Conservation (phyloP, 37 sponge, comb jelly and placozoan species). For the Diacarnus erythraeanus region DNA sequence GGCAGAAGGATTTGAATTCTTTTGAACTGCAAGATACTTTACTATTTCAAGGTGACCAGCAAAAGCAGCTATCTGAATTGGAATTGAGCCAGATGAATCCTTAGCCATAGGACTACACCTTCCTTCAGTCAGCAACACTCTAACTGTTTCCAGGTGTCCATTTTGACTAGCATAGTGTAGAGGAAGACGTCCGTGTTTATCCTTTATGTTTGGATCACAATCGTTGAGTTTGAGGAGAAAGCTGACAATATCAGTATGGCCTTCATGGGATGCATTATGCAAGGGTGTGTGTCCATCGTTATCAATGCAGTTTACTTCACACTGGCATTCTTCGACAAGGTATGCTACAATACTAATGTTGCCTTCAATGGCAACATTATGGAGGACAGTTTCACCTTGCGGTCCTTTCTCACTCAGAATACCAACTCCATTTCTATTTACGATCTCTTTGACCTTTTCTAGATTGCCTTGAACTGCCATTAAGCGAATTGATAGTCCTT, state of each 20-base stretch:
- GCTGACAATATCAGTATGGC: conserved; percentile 53
- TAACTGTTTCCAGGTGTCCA: conserved; percentile 63
- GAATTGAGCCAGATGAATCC: conserved; percentile 62
- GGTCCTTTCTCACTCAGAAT: conserved; percentile 35
- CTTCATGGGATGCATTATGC: conserved; percentile 70
- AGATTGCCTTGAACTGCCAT: conserved; percentile 48
- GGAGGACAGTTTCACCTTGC: conserved; percentile 46
- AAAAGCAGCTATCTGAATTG: conserved; percentile 70
- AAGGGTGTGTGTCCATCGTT: conserved; percentile 52
- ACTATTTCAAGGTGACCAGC: conserved; percentile 63
- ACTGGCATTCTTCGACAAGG: conserved; percentile 34
- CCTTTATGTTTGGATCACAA: conserved; percentile 22
- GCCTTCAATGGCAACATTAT: conserved; percentile 49
- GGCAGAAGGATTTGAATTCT: conserved; percentile 2
- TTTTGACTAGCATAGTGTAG: conserved; percentile 72
- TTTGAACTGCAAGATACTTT: conserved; percentile 30
- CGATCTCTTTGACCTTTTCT: conserved; percentile 8
- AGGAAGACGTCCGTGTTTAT: conserved; percentile 65
- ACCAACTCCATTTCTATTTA: conserved; percentile 5
- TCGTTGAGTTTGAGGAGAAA: conserved; percentile 41
- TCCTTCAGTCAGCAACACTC: conserved; percentile 33
- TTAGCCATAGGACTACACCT: neutral
- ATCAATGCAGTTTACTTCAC: conserved; percentile 30
- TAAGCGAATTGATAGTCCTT: conserved; percentile 11
- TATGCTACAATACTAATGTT: conserved; percentile 35